Base-by-base conservation (phyloP, 2,113 vertebrate species). In the Solea senegalensis region DNA sequence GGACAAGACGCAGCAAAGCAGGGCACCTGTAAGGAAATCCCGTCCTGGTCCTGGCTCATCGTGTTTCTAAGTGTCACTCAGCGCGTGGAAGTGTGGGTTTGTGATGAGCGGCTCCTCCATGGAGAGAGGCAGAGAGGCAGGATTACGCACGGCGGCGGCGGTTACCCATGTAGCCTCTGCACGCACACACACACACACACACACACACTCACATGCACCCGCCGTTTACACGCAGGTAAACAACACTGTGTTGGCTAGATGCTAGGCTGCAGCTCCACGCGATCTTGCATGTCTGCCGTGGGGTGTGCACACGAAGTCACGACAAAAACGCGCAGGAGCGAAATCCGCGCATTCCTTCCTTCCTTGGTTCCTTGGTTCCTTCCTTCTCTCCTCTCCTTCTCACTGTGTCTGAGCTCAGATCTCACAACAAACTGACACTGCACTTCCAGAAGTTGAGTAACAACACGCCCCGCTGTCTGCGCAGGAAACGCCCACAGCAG, bases 41-140 rank as follows among this genome's bases (percentile, higher is more conserved):
- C 88, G 66, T 92, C 92, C 15, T 78, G 86, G 15, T 93, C 86
- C 58, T 85, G 83, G 69, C 85, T 93, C 92, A 93, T 94, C 53
- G 65, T 82, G 58, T 44, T 69, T 50, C 68, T 13, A 57, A 69
- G 77, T 63, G 58, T 82, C 72, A n/a, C 75, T 83, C 61, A 40
- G 46, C 55, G 71, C 45, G 71, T 53, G 15, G 28, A 58, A 27
- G 26, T 10, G 52, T 39, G 54, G 55, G 49, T 7, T 67, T 45
- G 55, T 11, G 61, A 58, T 46, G 57, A 68, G 50, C 48, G 62
- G 67, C 62, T 81, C 7, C 53, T 86, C 88, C 88, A 87, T 87
- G 83, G 71, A 88, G 85, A 88, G 86, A 79, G 66, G 74, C 9
- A 48, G 34, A 34, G 45, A 9, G 10, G 11, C 85, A 54, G 82